These are phyloP conservation scores for Sylvia atricapilla DNA, from an alignment of 2,113 vertebrate genomes.

Conservation along the genomic window DNA sequence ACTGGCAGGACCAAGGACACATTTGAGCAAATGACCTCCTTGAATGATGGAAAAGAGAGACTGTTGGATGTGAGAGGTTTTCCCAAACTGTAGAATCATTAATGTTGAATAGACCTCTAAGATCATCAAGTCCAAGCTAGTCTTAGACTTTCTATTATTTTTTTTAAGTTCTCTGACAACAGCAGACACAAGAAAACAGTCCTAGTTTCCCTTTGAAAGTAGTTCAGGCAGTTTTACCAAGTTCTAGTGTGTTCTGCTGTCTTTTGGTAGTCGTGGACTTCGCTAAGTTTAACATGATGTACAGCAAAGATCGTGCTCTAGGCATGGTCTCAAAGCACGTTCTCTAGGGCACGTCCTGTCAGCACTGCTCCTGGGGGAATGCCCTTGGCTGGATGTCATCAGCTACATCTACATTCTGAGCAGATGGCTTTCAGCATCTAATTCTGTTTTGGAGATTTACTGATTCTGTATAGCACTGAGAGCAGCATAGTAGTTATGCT, in stretches of 20 bases:
- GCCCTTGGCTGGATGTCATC: not conserved
- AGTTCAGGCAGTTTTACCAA: not conserved
- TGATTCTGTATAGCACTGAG: not conserved
- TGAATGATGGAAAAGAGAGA: not conserved
- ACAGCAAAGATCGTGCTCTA: not conserved
- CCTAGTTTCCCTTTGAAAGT: not conserved
- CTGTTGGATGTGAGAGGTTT: not conserved
- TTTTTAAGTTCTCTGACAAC: not conserved
- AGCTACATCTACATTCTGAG: not conserved
- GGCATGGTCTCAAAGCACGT: not conserved
- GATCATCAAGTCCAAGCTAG: fast-evolving
- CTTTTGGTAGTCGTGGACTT: not conserved
- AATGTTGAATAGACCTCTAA: not conserved
- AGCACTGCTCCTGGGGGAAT: not conserved
- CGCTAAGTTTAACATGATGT: not conserved
- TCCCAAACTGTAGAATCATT: not conserved
- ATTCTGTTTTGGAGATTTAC: not conserved
- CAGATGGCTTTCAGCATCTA: not conserved
- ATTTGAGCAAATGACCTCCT: not conserved
- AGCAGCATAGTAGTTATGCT: not conserved
- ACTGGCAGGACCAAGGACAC: not conserved
- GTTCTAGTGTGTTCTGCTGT: not conserved
- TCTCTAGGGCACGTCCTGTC: not conserved
- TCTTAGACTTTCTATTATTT: not conserved
- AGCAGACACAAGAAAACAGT: not conserved